Evolutionary conservation across 2,797 vertebrate genomes (phyloP).

Genomic region (Typhlichthys eigenmanni): DNA sequence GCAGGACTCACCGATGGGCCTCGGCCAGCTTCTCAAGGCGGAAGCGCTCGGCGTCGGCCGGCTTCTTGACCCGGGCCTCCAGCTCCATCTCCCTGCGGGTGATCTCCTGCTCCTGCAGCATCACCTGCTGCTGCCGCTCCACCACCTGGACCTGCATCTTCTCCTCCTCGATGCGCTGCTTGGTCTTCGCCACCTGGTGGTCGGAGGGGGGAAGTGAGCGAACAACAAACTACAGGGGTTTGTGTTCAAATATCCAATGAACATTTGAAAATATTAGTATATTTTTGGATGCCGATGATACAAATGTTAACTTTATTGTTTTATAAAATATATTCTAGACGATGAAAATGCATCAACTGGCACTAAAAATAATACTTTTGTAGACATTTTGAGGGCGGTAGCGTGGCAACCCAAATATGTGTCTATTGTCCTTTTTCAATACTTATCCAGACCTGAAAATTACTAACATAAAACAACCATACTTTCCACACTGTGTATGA

Average conservation of each 20-base stretch:
- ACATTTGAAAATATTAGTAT: no score
- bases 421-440: no score
- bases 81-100: conserved; percentile 85
- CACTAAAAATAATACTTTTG: no score
- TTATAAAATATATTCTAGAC: no score
- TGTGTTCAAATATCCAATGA: background rate
- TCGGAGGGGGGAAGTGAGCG: background rate
- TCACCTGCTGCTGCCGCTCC: conserved; percentile 87
- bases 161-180: conserved; percentile 90
- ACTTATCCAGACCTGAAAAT: no score
- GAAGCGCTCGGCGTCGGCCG: conserved; percentile 86
- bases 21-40: conserved; percentile 85
- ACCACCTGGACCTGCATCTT: conserved; percentile 90
- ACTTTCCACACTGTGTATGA: no score
- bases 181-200: conserved; percentile 87
- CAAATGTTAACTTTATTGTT: no score
- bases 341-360: no score
- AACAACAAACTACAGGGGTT: background rate
- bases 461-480: no score
- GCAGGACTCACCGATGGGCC: conserved; percentile 80
- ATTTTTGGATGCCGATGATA: no score
- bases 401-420: no score
- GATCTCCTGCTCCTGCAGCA: conserved; percentile 90
- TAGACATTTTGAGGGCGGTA: no score
- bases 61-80: conserved; percentile 88